A percentile compares a stretch with the other conserved stretches of the same genome.
Conservation (phyloP, 2,113 vertebrate genomes). For the Aspidoscelis tigris region DNA sequence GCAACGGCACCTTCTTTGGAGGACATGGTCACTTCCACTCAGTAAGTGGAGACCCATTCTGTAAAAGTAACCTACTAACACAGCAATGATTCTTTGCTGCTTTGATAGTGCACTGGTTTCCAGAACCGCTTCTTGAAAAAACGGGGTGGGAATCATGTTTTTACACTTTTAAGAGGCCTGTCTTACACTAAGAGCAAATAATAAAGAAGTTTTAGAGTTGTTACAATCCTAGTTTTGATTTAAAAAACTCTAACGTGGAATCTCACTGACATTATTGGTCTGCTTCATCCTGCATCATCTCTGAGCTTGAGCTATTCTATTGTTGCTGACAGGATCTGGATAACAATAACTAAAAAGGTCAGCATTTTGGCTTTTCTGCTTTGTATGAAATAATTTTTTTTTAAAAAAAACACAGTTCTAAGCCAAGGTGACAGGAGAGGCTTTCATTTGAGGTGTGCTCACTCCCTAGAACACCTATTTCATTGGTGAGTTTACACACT, state of each 20-base stretch:
- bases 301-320: no score
- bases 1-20: no score
- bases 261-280: no score
- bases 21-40: no score
- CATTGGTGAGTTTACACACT: neutral
- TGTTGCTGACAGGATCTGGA: no score
- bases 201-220: constrained; percentile 42
- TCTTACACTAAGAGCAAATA: constrained; percentile 21
- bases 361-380: neutral
- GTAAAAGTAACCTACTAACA: neutral
- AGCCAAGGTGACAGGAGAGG: neutral
- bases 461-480: neutral
- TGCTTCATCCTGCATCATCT: no score
- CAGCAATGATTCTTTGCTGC: neutral
- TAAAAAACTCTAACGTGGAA: no score
- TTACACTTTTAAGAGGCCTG: neutral
- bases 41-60: neutral
- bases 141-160: neutral
- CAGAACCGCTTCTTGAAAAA: neutral
- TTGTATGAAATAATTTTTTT: neutral
- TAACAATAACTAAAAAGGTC: no score
- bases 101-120: neutral
- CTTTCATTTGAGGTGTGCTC: neutral
- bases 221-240: neutral
- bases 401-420: neutral